Evolutionary conservation across 1,140 invertebrate genomes (phyloP).

Genomic region (Apis cerana): DNA sequence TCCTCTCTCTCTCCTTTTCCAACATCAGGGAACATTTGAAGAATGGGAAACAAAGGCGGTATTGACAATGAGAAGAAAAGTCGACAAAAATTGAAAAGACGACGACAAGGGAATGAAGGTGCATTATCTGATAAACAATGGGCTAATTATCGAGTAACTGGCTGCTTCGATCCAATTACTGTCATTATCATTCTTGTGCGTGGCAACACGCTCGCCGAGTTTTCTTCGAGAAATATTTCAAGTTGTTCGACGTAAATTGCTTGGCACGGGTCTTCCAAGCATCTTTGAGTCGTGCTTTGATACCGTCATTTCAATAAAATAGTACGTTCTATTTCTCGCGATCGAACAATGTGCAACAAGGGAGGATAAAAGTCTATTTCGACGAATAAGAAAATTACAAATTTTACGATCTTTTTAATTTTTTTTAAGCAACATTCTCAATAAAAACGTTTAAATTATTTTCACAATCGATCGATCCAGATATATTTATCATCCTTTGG

Average conservation of each 20-base stretch:
- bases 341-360: neutral
- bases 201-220: neutral
- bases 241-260: constrained; percentile 18
- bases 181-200: constrained; percentile 24
- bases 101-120: neutral
- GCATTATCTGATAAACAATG: constrained; percentile 33
- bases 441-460: too few species aligned
- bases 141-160: constrained; percentile 22
- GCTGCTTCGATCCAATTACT: constrained; percentile 21
- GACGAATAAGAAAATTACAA: too few species aligned
- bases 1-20: neutral
- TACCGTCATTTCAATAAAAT: neutral
- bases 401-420: too few species aligned
- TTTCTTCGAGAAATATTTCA: constrained; percentile 8
- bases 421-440: too few species aligned
- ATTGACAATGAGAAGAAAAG: neutral
- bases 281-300: too few species aligned
- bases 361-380: too few species aligned
- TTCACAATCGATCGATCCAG: too few species aligned
- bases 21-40: neutral
- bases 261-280: neutral
- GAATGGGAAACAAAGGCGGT: neutral
- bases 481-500: too few species aligned
- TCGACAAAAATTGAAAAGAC: neutral
- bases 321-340: neutral